Conservation (phyloP, 2,888 invertebrate genomes). For the Xestia xanthographa region DNA sequence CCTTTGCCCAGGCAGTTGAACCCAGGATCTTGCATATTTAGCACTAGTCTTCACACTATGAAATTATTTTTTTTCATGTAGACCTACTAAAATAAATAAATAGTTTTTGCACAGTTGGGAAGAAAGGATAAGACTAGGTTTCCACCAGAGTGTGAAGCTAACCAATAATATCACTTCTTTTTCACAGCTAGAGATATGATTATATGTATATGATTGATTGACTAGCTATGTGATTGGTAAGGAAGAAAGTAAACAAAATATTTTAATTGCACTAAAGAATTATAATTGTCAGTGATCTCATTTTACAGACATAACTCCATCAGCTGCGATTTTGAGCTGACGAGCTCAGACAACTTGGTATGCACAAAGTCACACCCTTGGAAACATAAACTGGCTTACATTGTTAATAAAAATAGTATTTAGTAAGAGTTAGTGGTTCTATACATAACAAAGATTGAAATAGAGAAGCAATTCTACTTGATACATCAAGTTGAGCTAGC, state of each 20-base stretch:
- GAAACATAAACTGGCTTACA: slow-evolving; percentile 24
- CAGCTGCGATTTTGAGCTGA: slow-evolving; percentile 55
- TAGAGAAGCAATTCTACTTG: slow-evolving; percentile 39
- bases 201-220: no score
- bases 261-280: slow-evolving; percentile 88
- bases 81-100: no score
- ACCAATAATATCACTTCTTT: no score
- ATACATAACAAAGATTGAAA: slow-evolving; percentile 26
- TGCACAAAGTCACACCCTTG: slow-evolving; percentile 20
- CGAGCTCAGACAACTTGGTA: slow-evolving; percentile 62
- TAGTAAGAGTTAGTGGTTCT: slow-evolving; percentile 5
- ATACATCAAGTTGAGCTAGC: slow-evolving; percentile 21
- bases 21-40: neutral
- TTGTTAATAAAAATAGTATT: slow-evolving; percentile 42
- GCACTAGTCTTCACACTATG: neutral
- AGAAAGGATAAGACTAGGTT: no score
- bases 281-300: slow-evolving; percentile 86
- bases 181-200: no score
- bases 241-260: slow-evolving; percentile 72
- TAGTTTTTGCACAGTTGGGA: no score
- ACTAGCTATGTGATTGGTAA: no score
- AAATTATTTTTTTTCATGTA: neutral
- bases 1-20: neutral
- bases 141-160: no score
- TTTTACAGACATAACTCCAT: slow-evolving; percentile 70